These are phyloP conservation scores for Muscicapa comitata DNA, from an alignment of 2,797 vertebrate genomes.

Conservation along the genomic window DNA sequence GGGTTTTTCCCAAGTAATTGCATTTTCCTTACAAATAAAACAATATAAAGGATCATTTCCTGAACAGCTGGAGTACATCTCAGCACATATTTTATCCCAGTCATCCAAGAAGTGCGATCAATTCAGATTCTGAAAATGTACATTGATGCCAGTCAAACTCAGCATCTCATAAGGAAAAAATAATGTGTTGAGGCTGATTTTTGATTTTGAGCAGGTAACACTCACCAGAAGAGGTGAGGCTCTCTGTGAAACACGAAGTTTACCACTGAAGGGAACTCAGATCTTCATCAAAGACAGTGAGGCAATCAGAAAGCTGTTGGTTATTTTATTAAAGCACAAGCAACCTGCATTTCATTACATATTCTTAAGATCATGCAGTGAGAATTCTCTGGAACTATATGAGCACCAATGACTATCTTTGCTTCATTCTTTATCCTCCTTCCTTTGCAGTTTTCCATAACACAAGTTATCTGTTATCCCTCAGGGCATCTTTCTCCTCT, in stretches of 20 bases:
- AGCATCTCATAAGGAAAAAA: neutral
- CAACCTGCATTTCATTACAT: neutral
- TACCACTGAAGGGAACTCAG: neutral
- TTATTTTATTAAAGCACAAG: neutral
- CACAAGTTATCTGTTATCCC: neutral
- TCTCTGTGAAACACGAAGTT: neutral
- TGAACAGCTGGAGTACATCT: neutral
- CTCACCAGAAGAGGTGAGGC: neutral
- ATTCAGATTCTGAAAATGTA: neutral
- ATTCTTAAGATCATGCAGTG: neutral
- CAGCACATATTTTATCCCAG: neutral
- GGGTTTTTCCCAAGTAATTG: rapidly evolving
- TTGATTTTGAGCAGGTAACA: neutral
- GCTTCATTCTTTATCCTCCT: neutral
- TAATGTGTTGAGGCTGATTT: neutral
- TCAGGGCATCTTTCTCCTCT: neutral
- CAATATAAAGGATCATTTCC: neutral
- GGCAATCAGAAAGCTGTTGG: neutral
- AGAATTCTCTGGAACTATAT: neutral
- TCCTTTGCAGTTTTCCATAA: neutral
- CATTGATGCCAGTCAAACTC: neutral
- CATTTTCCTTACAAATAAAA: neutral
- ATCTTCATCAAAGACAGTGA: neutral
- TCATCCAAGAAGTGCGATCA: neutral
- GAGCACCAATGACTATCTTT: neutral